Conservation (phyloP, 2,113 vertebrate species). For the Pimephales promelas region DNA sequence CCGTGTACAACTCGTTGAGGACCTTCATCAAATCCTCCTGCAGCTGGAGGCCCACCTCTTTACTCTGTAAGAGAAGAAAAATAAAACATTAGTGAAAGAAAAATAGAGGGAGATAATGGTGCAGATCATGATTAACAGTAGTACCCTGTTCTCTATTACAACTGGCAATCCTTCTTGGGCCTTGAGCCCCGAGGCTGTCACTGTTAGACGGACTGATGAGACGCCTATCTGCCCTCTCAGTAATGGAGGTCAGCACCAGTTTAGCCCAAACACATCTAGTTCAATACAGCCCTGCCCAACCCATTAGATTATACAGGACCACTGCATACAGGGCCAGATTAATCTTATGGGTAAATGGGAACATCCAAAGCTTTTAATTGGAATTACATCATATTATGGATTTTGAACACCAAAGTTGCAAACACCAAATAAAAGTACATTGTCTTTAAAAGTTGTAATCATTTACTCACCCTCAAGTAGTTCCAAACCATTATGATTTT, state of each 20-base stretch:
- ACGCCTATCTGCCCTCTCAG: conserved; percentile 22
- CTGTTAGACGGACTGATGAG: conserved; percentile 5
- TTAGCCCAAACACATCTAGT: conserved; percentile 14
- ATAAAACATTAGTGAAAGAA: conserved; percentile 12
- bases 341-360: not conserved
- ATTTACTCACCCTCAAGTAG: too few species aligned
- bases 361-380: not conserved
- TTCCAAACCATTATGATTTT: not conserved
- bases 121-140: conserved; percentile 24
- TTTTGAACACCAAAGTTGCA: not conserved
- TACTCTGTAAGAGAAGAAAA: conserved; percentile 82
- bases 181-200: conserved; percentile 14
- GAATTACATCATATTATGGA: not conserved
- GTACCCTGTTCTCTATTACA: conserved; percentile 5
- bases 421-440: not conserved
- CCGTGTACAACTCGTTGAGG: conserved; percentile 94
- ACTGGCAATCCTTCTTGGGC: not conserved
- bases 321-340: not conserved
- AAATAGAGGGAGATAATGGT: not conserved
- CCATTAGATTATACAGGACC: not conserved
- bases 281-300: not conserved
- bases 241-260: conserved; percentile 36
- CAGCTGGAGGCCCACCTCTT: conserved; percentile 94
- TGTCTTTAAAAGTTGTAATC: not conserved
- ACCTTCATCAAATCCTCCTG: conserved; percentile 98